Conservation (phyloP, 1,140 invertebrate genomes). For the silkworm (Bombyx mori) region DNA sequence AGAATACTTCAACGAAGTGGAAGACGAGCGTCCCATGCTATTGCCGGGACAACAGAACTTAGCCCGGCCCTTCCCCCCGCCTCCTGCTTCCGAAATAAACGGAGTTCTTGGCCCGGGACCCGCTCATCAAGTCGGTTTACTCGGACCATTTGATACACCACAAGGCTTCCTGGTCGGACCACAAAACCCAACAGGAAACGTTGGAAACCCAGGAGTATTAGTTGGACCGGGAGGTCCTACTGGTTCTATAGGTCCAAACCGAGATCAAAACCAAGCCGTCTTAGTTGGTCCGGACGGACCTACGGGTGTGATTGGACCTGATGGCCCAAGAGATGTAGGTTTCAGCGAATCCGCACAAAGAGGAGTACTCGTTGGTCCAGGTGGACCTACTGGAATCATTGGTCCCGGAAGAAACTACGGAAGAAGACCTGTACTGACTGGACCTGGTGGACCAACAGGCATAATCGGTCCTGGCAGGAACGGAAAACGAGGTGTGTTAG, state of each 20-base stretch:
- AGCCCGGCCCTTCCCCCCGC: constrained; percentile 32
- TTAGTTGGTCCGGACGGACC: constrained; percentile 73
- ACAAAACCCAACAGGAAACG: constrained; percentile 1
- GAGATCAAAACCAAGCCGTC: constrained; percentile 14
- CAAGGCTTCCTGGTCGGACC: constrained; percentile 41
- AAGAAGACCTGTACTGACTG: constrained; percentile 55
- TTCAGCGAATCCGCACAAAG: constrained; percentile 4
- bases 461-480: constrained; percentile 53
- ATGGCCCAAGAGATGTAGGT: neutral
- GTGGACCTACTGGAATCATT: constrained; percentile 27
- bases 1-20: constrained; percentile 52
- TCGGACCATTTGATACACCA: constrained; percentile 14
- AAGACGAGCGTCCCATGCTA: constrained; percentile 40
- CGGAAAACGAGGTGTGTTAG: constrained; percentile 16
- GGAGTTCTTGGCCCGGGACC: constrained; percentile 43
- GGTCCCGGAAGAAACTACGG: constrained; percentile 1
- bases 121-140: constrained; percentile 10
- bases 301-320: constrained; percentile 68
- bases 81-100: constrained; percentile 12
- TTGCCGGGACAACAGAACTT: constrained; percentile 25
- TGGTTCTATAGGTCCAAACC: constrained; percentile 41
- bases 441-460: constrained; percentile 72
- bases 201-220: constrained; percentile 28
- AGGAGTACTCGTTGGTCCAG: constrained; percentile 34
- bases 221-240: constrained; percentile 36